A percentile compares a stretch with the other conserved stretches of the same genome.
phyloP scores from a whole-genome alignment of 2,113 vertebrate genomes.

The Cettia cetti region DNA sequence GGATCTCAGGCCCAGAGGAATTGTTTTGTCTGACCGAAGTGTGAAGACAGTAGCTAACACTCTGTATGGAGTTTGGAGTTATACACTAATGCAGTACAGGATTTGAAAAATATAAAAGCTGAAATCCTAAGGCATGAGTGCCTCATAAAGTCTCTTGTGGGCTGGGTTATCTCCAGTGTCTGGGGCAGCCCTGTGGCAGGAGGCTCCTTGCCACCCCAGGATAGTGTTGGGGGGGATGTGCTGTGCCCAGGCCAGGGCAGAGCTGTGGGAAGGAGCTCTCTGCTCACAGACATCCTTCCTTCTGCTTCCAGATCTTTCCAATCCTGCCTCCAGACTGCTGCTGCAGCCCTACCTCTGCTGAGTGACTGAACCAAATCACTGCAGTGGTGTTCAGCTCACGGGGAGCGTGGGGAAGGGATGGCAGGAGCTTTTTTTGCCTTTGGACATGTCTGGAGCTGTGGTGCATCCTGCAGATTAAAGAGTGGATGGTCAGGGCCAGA shows the following conservation, averaged over 20 bases:
- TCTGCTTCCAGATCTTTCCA: not conserved
- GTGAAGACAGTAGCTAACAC: too few relatives aligned
- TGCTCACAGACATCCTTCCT: not conserved
- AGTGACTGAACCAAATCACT: not conserved
- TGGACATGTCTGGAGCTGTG: accelerated
- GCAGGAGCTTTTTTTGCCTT: not conserved
- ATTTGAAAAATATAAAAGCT: too few relatives aligned
- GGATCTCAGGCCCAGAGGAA: not conserved
- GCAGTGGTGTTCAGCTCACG: accelerated
- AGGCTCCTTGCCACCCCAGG: accelerated
- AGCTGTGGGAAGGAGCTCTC: not conserved
- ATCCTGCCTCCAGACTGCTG: not conserved
- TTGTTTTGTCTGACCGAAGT: not conserved
- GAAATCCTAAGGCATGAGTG: not conserved
- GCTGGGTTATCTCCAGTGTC: not conserved
- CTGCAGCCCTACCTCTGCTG: not conserved
- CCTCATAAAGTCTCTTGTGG: not conserved
- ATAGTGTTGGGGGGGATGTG: accelerated
- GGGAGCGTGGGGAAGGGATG: not conserved
- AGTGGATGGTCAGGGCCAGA: not conserved
- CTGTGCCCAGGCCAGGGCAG: not conserved
- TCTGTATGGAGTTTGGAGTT: not conserved
- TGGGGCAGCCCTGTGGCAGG: not conserved
- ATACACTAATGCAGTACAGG: not conserved
- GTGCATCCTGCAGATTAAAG: not conserved